phyloP scores from a whole-genome alignment of 1,140 invertebrate genomes.

The Cyclargus thomasi region DNA sequence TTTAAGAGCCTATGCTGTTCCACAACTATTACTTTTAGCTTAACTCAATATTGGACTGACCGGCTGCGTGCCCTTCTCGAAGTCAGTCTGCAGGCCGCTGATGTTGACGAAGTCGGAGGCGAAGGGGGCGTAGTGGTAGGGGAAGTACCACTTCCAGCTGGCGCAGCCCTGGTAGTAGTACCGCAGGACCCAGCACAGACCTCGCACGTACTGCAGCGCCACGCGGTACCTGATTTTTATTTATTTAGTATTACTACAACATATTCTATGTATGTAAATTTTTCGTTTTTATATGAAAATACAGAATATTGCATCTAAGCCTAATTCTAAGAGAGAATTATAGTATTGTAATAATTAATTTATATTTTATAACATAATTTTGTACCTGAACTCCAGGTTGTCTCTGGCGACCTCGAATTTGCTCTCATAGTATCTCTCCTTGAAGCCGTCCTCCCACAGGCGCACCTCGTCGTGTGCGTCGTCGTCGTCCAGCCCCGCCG shows the following conservation, averaged over 20 bases:
- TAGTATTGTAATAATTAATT: too few relatives aligned
- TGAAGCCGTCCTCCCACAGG: constrained; percentile 98
- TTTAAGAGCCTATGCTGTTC: too few relatives aligned
- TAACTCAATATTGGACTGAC: constrained; percentile 76
- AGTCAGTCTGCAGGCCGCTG: constrained; percentile 87
- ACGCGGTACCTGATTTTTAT: constrained; percentile 90
- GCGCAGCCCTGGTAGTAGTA: constrained; percentile 99
- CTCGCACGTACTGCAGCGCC: constrained; percentile 94
- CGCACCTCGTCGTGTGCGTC: constrained; percentile 95
- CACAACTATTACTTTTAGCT: too few relatives aligned
- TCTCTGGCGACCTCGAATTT: constrained; percentile 93
- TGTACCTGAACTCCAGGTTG: constrained; percentile 89
- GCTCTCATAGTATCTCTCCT: constrained; percentile 97
- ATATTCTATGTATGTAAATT: too few relatives aligned
- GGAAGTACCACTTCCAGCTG: constrained; percentile 99
- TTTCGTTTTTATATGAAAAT: too few relatives aligned
- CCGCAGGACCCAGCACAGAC: constrained; percentile 97
- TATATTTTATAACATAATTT: too few relatives aligned
- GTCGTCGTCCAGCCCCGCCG: constrained; percentile 69
- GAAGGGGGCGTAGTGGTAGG: constrained; percentile 99
- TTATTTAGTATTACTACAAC: too few relatives aligned
- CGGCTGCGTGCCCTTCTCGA: constrained; percentile 91
- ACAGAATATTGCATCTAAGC: too few relatives aligned
- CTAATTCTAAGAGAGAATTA: too few relatives aligned
- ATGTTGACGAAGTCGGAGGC: constrained; percentile 99